Evolutionary conservation across 2,797 vertebrate species (phyloP).

Genomic region (Sorex maritimensis): DNA sequence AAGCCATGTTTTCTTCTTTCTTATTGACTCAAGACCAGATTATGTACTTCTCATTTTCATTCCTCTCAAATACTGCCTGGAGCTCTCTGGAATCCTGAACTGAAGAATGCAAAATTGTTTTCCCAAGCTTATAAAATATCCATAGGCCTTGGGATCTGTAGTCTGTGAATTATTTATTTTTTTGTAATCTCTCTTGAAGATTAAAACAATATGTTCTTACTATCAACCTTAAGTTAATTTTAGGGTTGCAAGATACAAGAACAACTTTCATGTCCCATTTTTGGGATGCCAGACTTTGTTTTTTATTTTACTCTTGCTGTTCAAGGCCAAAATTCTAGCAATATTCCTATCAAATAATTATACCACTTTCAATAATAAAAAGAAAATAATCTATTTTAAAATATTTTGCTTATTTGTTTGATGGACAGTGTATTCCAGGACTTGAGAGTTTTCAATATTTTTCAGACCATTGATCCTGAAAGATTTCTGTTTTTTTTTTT

Average conservation of each 20-base stretch:
- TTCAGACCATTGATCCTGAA: not conserved
- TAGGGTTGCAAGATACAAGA: slow-evolving; percentile 46
- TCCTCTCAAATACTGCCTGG: slow-evolving; percentile 56
- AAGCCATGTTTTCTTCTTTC: slow-evolving; percentile 64
- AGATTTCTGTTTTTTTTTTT: slow-evolving; percentile 25
- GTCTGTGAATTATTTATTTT: slow-evolving; percentile 33
- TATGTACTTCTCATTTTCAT: slow-evolving; percentile 19
- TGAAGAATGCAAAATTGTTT: slow-evolving; percentile 1
- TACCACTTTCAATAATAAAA: slow-evolving; percentile 63
- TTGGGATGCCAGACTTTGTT: slow-evolving; percentile 18
- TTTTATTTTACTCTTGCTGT: slow-evolving; percentile 58
- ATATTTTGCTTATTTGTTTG: slow-evolving; percentile 24
- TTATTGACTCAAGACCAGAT: slow-evolving; percentile 70
- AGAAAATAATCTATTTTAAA: slow-evolving; percentile 58
- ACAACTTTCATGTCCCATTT: not conserved
- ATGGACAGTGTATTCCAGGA: not conserved
- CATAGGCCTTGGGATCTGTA: not conserved
- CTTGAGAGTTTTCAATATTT: slow-evolving; percentile 11
- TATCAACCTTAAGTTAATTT: slow-evolving; percentile 59
- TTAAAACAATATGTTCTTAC: not conserved
- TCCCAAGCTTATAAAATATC: slow-evolving; percentile 3
- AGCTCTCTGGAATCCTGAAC: slow-evolving; percentile 11
- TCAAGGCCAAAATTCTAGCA: slow-evolving; percentile 72
- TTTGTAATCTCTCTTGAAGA: slow-evolving; percentile 32
- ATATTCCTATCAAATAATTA: slow-evolving; percentile 59